phyloP scores from a whole-genome alignment of 2,888 invertebrate genomes.

The Tanaodytes sp. region DNA sequence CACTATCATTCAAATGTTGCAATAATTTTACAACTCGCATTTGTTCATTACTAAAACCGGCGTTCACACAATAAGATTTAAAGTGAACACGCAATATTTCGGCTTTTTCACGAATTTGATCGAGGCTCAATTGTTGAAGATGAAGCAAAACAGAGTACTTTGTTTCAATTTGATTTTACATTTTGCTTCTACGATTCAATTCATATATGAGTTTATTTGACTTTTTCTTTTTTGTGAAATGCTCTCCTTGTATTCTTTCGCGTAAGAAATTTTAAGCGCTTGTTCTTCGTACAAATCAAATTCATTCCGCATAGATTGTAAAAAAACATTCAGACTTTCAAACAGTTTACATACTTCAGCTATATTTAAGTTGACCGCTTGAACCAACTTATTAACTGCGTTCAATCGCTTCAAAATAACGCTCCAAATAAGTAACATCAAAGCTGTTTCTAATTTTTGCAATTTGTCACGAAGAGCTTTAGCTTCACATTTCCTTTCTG shows the following conservation, averaged over 20 bases:
- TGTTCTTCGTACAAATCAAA: constrained; percentile 21
- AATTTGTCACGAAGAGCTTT: background rate
- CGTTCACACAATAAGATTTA: background rate
- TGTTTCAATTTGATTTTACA: constrained; percentile 7
- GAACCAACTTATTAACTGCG: constrained; percentile 33
- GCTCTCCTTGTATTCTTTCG: constrained; percentile 9
- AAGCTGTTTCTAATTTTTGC: constrained; percentile 23
- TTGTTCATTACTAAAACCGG: background rate
- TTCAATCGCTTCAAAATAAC: constrained; percentile 26
- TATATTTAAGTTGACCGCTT: constrained; percentile 13
- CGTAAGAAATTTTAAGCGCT: constrained; percentile 3
- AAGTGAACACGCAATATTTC: background rate
- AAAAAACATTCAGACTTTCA: constrained; percentile 32
- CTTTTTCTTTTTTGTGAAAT: constrained; percentile 15
- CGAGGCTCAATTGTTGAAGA: background rate
- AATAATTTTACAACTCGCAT: background rate
- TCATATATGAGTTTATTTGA: constrained; percentile 14
- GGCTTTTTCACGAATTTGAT: background rate
- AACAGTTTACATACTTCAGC: constrained; percentile 34
- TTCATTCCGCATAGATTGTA: background rate
- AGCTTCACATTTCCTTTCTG: background rate
- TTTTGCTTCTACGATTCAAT: constrained; percentile 4
- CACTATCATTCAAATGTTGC: constrained; percentile 8
- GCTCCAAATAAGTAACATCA: constrained; percentile 29
- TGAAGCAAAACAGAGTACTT: constrained; percentile 11